phyloP scores from a whole-genome alignment of 2,888 invertebrate genomes.

The Seira sanloemensis region DNA sequence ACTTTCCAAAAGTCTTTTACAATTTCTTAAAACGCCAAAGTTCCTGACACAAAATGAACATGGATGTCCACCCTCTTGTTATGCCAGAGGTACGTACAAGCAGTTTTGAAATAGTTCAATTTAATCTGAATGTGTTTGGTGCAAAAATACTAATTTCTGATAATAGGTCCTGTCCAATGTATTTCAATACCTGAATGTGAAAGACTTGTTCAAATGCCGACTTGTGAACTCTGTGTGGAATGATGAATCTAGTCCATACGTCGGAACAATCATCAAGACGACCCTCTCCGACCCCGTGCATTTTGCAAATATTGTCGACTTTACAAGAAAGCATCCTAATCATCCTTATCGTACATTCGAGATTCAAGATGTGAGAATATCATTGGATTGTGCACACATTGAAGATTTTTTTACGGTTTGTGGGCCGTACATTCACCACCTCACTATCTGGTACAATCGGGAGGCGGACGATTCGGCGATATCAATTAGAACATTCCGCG shows the following conservation, averaged over 20 bases:
- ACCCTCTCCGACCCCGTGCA: slow-evolving; percentile 28
- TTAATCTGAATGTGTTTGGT: not conserved
- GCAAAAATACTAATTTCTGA: slow-evolving; percentile 3
- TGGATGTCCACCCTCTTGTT: slow-evolving; percentile 48
- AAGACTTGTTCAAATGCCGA: slow-evolving; percentile 62
- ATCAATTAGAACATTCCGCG: slow-evolving; percentile 54
- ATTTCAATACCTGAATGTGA: slow-evolving; percentile 52
- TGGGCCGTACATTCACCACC: slow-evolving; percentile 59
- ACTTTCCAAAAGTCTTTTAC: no score
- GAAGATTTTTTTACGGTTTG: slow-evolving; percentile 46
- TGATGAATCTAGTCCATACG: slow-evolving; percentile 37
- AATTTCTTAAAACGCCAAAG: no score
- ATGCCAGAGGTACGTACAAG: slow-evolving; percentile 63
- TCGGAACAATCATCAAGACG: slow-evolving; percentile 48
- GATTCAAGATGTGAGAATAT: slow-evolving; percentile 55
- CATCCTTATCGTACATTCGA: slow-evolving; percentile 65
- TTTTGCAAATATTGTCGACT: slow-evolving; percentile 37
- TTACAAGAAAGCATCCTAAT: slow-evolving; percentile 47
- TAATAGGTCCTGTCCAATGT: slow-evolving; percentile 54
- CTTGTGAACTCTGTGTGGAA: slow-evolving; percentile 58
- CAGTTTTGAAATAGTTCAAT: not conserved
- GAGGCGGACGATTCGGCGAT: slow-evolving; percentile 48
- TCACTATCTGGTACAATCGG: slow-evolving; percentile 65
- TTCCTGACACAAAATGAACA: no score
- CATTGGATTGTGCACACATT: slow-evolving; percentile 45